Evolutionary conservation across 2,888 invertebrate genomes (phyloP).

Genomic region (Zelleria hepariella): DNA sequence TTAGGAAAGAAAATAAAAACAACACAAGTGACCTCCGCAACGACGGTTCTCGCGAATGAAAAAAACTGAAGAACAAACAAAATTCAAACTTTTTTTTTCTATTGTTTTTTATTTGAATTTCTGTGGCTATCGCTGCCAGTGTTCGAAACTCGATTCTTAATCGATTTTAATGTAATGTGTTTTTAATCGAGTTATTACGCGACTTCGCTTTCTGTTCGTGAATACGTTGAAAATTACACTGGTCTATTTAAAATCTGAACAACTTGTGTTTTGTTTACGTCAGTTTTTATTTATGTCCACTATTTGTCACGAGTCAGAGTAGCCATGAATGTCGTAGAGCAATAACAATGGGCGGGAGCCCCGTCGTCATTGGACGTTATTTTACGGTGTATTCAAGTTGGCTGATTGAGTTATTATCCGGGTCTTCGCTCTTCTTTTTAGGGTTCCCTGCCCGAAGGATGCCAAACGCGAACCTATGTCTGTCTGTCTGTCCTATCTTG

Average conservation of each 20-base stretch:
- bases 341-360: neutral
- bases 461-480: too few species aligned
- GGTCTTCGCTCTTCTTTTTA: neutral
- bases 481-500: too few species aligned
- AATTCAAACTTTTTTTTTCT: constrained; percentile 3
- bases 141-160: neutral
- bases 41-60: constrained; percentile 41
- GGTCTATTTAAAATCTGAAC: neutral
- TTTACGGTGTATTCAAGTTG: neutral
- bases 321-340: neutral
- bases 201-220: neutral
- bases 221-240: neutral
- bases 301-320: neutral
- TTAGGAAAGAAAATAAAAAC: neutral
- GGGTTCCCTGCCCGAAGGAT: too few species aligned
- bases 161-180: neutral
- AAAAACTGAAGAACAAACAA: constrained; percentile 21
- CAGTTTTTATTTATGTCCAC: neutral
- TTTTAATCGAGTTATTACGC: neutral
- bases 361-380: neutral
- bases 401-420: neutral
- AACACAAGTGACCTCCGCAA: neutral
- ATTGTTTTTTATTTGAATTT: neutral
- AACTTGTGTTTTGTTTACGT: neutral
- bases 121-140: neutral